Evolutionary conservation across 2,888 invertebrate genomes (phyloP), one percentile per base, ranked within the genome.

Genomic region (Andrena flavipes): DNA sequence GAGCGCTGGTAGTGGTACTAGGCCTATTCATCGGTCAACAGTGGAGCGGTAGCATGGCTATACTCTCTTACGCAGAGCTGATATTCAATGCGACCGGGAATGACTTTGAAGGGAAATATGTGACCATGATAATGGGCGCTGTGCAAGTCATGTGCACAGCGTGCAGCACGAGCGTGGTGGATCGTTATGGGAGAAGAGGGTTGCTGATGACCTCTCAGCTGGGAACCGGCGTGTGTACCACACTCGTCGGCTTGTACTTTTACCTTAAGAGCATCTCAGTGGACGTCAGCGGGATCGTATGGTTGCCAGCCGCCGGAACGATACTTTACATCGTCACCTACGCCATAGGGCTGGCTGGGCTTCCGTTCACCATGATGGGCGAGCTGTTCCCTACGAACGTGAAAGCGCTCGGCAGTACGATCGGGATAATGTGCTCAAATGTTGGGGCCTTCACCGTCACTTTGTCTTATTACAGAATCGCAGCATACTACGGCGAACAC

Each of bases 381-480:
- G 89, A 89, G 54, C 23, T 90, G 10, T 90, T 89, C 16, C 84
- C 89, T 0, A 88, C 88, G 23, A 88, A 89, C 49, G 84, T 89
- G 20, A 89, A 89, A 72, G 82, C 88, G 1, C 64, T 86, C 8
- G 84, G 85, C 23, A 85, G 73, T 30, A 82, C 75, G 2, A 65
- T 87, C 20, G 68, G 67, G 4, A 81, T 88, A 51, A 20, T 75
- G 4, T 48, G 30, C 64, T 56, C 69, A 7, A 88, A 86, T 56
- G 5, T 62, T 0, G 59, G 73, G 8, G 73, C 84, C 16, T 85
- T 88, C 23, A 8, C 26, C 30, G 82, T 89, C 0, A 78, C 81
- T 1, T 23, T 80, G 10, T 65, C 76, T 3, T 89, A 84, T 59
- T 84, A 82, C 20, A 59, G 30, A 6, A 75, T 89, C 59, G 84